Evolutionary conservation across 2,113 vertebrate species (phyloP).

Genomic region (Dromas ardeola): DNA sequence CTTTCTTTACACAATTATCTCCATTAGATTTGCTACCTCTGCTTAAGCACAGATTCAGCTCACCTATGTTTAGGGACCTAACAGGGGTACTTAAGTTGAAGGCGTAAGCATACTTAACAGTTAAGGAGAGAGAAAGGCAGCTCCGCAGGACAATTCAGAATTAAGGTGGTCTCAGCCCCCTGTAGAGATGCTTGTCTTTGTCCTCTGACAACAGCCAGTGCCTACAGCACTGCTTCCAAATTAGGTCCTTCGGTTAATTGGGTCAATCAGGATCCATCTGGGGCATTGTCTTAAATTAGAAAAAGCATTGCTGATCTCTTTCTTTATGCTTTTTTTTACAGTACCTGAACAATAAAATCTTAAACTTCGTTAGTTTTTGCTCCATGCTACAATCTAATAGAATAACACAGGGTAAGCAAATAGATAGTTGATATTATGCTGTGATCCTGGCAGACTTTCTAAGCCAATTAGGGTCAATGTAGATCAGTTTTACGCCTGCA

Average conservation of each 20-base stretch:
- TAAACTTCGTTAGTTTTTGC: neutral
- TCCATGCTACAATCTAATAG: neutral
- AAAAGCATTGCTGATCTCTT: neutral
- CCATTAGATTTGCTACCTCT: neutral
- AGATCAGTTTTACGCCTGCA: neutral
- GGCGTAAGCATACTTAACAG: neutral
- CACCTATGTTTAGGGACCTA: neutral
- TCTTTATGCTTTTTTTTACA: neutral
- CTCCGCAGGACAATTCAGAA: neutral
- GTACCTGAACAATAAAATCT: neutral
- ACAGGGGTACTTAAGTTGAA: neutral
- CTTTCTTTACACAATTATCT: neutral
- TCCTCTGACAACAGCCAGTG: neutral
- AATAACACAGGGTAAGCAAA: neutral
- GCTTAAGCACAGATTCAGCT: neutral
- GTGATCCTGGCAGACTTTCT: slow-evolving; percentile 4
- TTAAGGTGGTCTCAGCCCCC: neutral
- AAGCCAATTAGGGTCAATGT: slow-evolving; percentile 11
- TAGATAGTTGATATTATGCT: neutral
- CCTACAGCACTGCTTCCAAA: neutral
- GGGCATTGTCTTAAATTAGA: slow-evolving; percentile 22
- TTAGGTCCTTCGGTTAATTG: slow-evolving; percentile 37
- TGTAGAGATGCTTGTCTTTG: neutral
- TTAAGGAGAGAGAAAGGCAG: neutral
- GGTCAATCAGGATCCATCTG: neutral